These are phyloP conservation scores for Sminthurinus signatus DNA, from an alignment of 1,140 invertebrate species.

Conservation along the genomic window DNA sequence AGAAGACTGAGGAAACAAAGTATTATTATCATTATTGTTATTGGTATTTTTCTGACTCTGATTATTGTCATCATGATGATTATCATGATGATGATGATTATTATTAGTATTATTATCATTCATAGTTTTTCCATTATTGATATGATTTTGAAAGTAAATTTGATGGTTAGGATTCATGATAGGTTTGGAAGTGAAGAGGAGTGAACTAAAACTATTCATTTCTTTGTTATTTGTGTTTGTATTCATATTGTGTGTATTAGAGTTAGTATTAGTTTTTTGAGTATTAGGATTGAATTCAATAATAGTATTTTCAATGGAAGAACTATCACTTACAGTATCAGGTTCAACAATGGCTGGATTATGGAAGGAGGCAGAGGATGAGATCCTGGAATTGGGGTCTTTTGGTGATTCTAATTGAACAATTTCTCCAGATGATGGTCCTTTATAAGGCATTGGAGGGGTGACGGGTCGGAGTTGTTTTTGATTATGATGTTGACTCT, in stretches of 20 bases:
- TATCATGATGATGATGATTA: no score
- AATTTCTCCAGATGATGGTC: slow-evolving; percentile 1
- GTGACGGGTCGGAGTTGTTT: not conserved
- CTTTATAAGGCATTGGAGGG: not conserved
- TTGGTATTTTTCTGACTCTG: no score
- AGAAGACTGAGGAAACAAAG: no score
- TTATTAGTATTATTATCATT: no score
- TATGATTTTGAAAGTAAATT: not conserved
- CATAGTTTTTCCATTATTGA: no score
- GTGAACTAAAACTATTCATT: not conserved
- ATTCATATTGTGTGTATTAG: no score
- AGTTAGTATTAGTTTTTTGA: no score
- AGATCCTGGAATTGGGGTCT: not conserved
- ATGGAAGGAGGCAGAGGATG: not conserved
- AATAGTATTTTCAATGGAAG: no score
- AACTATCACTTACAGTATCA: slow-evolving; percentile 10
- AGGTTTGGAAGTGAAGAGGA: not conserved
- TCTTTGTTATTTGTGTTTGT: no score
- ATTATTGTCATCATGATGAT: no score
- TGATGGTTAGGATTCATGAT: not conserved
- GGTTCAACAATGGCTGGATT: not conserved
- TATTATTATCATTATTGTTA: no score
- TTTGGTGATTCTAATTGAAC: not conserved
- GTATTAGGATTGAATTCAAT: no score
- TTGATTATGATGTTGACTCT: not conserved